Base-by-base conservation (phyloP, 2,888 invertebrate species). In the Slavum lentiscoides region DNA sequence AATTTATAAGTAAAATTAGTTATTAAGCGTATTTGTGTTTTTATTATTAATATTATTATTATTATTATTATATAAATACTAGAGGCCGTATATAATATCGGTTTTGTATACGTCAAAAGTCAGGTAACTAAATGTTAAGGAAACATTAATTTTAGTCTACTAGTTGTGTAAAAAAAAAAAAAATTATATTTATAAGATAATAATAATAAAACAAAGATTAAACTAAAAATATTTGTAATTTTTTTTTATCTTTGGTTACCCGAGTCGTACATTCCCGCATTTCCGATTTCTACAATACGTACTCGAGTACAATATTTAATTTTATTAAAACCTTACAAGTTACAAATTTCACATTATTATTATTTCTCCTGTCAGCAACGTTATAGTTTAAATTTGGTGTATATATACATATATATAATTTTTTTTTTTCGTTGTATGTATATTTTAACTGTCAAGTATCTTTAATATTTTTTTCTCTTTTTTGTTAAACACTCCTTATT, bases 61-160 rank as follows among this genome's bases (percentile, higher is more conserved):
- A 74, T 61, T 68, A 69, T 53, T 39, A 74, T 75, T 59, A 23
- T 70, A 80, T 70, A 62, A 80, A 77, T 67, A 75, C 21, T 69
- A 77, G 69, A 61, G 49, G 49, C 76, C 69, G 76, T 77, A 59
- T 77, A 59, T 8, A 64, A 55, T 30, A 30, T 70, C 70, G 77
- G 77, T 80, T 70, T 80, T 80, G 77, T 72, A 80, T 80, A 80
- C 77, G 77, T 80, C 77, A 62, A 77, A 77, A 80, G 77, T 80
- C 77, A 80, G 77, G 77, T 80, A 80, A 80, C 70, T 70, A 55
- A 69, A 80, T 39, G 8, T 72, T 80, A 80, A 80, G 77, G 55
- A 70, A 3, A 80, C 37, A 62, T 62, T 80, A 70, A 70, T 70
- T 70, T 80, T 80, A 80, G 77, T 49, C 49, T 64, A 53, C 70